Base-by-base conservation (phyloP, 2,888 invertebrate genomes). In the Lumbricus terrestris region DNA sequence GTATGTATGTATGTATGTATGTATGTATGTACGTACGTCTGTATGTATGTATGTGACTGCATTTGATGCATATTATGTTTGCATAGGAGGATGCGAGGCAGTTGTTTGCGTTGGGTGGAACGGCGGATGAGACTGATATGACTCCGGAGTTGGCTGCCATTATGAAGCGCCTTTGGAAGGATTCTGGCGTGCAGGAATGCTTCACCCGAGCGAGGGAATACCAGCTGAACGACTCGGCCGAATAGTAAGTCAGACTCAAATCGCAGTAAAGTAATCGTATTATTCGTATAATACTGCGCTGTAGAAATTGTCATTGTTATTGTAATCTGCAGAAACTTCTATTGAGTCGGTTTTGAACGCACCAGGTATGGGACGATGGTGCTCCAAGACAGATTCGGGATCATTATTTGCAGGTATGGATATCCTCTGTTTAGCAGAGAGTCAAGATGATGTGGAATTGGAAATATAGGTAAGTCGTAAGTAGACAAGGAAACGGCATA, bases 141-240 rank as follows among this genome's bases (percentile, higher is more conserved):
- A 97, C 97, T 88, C 96, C 96, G 35, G 98, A 98, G 94, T 95
- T 98, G 93, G 97, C 97, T 42, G 95, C 96, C 93, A 96, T 97
- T 91, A 98, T 98, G 97, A 97, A 97, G 95, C 96, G 97, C 93
- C 95, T 98, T 89, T 98, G 98, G 98, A 96, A 96, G 92, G 98
- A 98, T 95, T 96, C 96, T 8, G 98, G 98, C 16, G 97, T 98
- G 23, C 97, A 97, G 94, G 95, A 96, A 91, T 97, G 97, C 95
- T 97, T 97, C 94, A 93, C 95, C 33, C 95, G 97, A 91, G 94
- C 95, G 11, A 92, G 95, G 90, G 95, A 95, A 91, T 95, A 95
- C 92, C 95, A 97, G 95, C 95, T 98, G 89, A 98, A 98, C 94
- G 98, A 98, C 95, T 98, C 98, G 40, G 98, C 98, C 92, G 97